Conservation (phyloP, 2,113 vertebrate genomes). For the Nothocercus nigrocapillus region DNA sequence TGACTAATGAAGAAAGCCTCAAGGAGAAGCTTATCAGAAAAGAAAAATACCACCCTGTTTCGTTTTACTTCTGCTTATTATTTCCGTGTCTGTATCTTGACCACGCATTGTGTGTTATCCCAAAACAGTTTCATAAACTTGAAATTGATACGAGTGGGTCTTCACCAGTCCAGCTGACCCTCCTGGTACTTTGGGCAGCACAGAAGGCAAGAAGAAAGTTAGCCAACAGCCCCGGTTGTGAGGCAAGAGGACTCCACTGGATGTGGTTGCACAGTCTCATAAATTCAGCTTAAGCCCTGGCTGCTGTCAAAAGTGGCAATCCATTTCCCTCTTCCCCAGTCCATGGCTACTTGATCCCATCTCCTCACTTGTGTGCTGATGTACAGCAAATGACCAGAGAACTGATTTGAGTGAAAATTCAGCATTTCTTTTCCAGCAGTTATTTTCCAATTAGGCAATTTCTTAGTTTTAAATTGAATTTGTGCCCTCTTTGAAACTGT, state of each 20-base stretch:
- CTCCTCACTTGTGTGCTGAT: fast-evolving
- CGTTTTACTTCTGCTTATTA: background rate
- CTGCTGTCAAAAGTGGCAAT: background rate
- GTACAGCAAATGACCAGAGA: background rate
- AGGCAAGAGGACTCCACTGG: background rate
- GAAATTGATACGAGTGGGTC: background rate
- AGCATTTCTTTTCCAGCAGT: background rate
- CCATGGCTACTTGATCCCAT: background rate
- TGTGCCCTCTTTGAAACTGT: fast-evolving
- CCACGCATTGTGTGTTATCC: background rate
- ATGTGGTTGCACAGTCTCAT: too few species aligned
- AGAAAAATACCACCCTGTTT: background rate
- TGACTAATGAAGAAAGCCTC: background rate
- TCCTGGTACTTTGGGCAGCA: background rate
- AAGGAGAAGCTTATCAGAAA: background rate
- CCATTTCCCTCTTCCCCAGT: too few species aligned
- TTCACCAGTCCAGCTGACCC: background rate
- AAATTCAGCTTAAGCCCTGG: background rate
- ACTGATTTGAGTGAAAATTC: background rate
- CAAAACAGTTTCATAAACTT: background rate
- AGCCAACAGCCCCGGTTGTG: background rate
- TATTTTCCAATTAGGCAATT: background rate
- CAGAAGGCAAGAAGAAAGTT: background rate
- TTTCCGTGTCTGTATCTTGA: background rate
- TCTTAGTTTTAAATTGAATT: background rate